A percentile compares a stretch with the other conserved stretches of the same genome.
Conservation (phyloP, 2,113 vertebrate genomes). For the Hypanus sabinus region DNA sequence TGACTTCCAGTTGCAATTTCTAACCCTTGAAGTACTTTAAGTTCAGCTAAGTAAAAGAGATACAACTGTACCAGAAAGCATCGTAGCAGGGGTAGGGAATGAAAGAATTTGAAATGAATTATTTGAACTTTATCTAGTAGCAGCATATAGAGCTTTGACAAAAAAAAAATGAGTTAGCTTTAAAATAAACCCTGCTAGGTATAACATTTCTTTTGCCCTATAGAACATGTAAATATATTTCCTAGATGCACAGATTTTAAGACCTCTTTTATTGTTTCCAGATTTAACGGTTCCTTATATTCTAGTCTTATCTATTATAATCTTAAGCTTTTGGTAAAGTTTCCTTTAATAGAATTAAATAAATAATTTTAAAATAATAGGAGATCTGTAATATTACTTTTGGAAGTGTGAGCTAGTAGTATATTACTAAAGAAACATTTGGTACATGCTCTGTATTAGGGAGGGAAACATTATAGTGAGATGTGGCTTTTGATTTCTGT, state of each 20-base stretch:
- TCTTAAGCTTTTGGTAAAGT: background rate
- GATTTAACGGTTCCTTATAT: background rate
- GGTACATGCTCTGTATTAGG: background rate
- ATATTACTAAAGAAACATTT: background rate
- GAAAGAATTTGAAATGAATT: conserved; percentile 32
- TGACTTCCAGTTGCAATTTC: background rate
- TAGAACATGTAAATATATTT: background rate
- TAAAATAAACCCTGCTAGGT: background rate
- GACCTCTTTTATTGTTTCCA: conserved; percentile 24
- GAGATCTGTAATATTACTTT: background rate
- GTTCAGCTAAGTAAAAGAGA: conserved; percentile 6
- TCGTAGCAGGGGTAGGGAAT: background rate
- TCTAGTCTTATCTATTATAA: background rate
- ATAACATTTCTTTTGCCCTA: background rate
- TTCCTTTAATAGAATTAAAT: background rate
- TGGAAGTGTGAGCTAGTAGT: background rate
- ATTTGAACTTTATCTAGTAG: conserved; percentile 1
- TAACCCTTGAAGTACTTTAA: background rate
- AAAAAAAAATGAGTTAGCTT: background rate
- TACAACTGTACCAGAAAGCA: background rate
- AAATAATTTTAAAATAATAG: background rate
- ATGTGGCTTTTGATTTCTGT: background rate
- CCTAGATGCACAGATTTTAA: background rate
- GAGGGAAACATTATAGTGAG: background rate
- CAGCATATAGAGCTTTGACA: background rate